Evolutionary conservation across 2,888 invertebrate genomes (phyloP), one percentile per base, ranked within the genome.

Genomic region (Conchocele bisecta): DNA sequence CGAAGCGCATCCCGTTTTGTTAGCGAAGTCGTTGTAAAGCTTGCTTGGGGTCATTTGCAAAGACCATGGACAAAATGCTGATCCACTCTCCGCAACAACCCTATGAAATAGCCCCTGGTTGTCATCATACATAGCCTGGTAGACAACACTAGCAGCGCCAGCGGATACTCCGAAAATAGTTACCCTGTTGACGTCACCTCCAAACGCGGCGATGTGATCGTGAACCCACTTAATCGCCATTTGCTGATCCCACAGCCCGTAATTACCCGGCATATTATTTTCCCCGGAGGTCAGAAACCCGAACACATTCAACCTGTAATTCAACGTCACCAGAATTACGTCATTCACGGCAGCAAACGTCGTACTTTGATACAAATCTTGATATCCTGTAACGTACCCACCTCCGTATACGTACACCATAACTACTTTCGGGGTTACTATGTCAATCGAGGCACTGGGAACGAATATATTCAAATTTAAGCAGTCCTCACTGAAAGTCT

Each of bases 141-240:
- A 58, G 11, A 63, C 54, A 11, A 63, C 69, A 26, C 54, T 54
- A 17, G 33, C 69, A 0, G 63, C 41, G 9, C 69, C 69, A 11
- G 69, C 69, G 1, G 69, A 69, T 37, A 58, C 51, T 35, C 69
- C 69, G 41, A 63, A 57, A 11, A 69, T 15, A 0, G 63, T 57
- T 24, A 69, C 63, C 0, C 26, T 29, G 0, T 20, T 17, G 6
- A 58, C 50, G 20, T 69, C 58, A 3, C 69, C 69, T 1, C 69
- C 69, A 44, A 69, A 69, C 2, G 63, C 24, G 5, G 24, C 53
- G 17, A 69, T 69, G 37, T 69, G 63, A 22, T 69, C 69, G 33
- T 64, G 63, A 1, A 69, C 57, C 69, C 69, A 69, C 22, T 57
- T 41, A 17, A 69, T 69, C 20, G 63, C 63, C 58, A 64, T 69